Evolutionary conservation across 2,888 invertebrate genomes (phyloP).

Genomic region (Cotesia congregata): DNA sequence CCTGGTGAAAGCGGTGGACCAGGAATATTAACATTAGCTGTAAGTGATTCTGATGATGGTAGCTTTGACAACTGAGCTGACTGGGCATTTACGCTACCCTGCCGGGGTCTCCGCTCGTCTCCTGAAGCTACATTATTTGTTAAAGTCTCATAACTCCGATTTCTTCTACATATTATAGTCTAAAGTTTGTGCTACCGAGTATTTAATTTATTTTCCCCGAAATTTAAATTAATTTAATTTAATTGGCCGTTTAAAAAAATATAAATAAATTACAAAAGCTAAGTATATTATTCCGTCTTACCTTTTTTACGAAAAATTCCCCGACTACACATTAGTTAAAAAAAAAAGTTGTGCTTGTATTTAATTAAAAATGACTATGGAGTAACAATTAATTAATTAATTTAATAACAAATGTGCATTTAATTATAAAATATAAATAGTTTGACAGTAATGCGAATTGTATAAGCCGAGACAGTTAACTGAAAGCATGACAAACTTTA

Average conservation of each 20-base stretch:
- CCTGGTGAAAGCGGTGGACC: slow-evolving; percentile 64
- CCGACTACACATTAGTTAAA: slow-evolving; percentile 47
- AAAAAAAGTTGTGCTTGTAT: slow-evolving; percentile 3
- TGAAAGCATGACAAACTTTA: slow-evolving; percentile 33
- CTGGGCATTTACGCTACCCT: slow-evolving; percentile 61
- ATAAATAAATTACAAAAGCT: neutral
- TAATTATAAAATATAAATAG: neutral
- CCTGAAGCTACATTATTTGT: slow-evolving; percentile 60
- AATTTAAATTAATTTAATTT: neutral
- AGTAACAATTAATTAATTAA: neutral
- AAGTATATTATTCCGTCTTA: slow-evolving; percentile 31
- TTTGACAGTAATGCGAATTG: slow-evolving; percentile 23
- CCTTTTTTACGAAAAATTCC: slow-evolving; percentile 47
- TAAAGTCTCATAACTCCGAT: slow-evolving; percentile 45
- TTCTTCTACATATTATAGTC: slow-evolving; percentile 33
- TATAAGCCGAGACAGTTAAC: neutral
- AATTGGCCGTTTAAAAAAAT: neutral
- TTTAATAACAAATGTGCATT: neutral
- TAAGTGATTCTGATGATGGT: slow-evolving; percentile 67
- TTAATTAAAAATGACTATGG: neutral
- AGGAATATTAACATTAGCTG: slow-evolving; percentile 61
- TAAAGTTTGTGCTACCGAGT: slow-evolving; percentile 25
- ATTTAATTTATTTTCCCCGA: neutral
- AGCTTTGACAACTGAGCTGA: slow-evolving; percentile 63
- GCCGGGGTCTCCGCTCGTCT: slow-evolving; percentile 64